Conservation (phyloP, 92 coral and sea anemone genomes). For the Bergia sp. region DNA sequence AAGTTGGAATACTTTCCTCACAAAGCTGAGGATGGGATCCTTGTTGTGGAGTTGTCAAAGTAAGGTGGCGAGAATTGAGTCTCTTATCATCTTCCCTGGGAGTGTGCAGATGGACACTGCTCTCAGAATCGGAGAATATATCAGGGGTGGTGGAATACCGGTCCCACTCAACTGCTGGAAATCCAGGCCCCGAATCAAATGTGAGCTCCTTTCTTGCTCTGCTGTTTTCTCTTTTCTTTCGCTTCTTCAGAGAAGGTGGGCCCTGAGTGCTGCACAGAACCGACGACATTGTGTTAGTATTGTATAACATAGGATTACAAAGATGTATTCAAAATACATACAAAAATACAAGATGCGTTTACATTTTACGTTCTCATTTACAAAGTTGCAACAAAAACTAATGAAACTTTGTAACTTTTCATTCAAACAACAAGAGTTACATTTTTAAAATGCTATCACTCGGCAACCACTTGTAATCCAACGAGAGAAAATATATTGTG, state of each 20-base stretch:
- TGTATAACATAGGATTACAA: no score
- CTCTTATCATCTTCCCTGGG: conserved; percentile 5
- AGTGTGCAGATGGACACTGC: conserved; percentile 37
- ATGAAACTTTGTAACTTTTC: no score
- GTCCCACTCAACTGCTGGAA: conserved; percentile 32
- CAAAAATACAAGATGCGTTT: no score
- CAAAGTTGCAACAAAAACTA: neutral
- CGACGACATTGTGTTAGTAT: neutral
- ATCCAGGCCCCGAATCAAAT: conserved; percentile 17
- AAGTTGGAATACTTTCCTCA: neutral
- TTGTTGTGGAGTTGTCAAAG: neutral
- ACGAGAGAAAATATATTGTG: neutral
- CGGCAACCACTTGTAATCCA: no score
- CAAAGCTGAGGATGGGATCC: neutral
- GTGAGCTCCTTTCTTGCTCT: conserved; percentile 10
- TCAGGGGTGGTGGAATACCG: conserved; percentile 32
- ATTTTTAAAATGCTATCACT: neutral
- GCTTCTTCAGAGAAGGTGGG: conserved; percentile 30
- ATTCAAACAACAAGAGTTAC: neutral
- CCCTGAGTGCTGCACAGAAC: conserved; percentile 24
- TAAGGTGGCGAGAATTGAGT: neutral
- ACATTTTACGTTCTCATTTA: neutral
- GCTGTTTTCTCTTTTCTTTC: conserved; percentile 20
- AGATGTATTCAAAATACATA: neutral
- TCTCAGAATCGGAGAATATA: conserved; percentile 29